phyloP scores from a whole-genome alignment of 2,797 vertebrate genomes.

The Hydrolagus colliei region DNA sequence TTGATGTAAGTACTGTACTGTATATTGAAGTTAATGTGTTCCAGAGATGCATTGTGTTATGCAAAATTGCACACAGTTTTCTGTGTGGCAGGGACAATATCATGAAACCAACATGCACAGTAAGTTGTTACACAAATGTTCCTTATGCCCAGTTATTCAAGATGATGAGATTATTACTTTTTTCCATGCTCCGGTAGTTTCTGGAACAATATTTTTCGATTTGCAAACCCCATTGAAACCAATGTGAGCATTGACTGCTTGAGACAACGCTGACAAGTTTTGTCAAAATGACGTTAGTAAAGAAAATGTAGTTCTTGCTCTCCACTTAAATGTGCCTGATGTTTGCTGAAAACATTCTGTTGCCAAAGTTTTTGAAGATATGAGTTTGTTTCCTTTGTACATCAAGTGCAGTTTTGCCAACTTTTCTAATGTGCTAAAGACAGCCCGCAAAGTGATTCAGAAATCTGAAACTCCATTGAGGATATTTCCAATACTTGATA shows the following conservation, averaged over 20 bases:
- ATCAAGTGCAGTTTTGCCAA: background rate
- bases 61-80: background rate
- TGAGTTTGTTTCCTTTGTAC: background rate
- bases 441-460: background rate
- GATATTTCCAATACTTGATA: background rate
- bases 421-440: constrained; percentile 2
- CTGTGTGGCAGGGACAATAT: background rate
- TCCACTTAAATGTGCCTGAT: constrained; percentile 6
- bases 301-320: background rate
- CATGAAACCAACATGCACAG: background rate
- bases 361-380: background rate
- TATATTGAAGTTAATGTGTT: too few relatives aligned
- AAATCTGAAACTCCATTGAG: background rate
- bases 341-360: background rate
- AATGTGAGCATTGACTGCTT: background rate
- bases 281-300: background rate
- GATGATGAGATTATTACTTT: background rate
- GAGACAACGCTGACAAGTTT: background rate
- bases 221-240: background rate
- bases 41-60: too few relatives aligned
- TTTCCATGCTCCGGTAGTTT: background rate
- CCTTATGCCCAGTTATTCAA: background rate
- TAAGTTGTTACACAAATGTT: background rate
- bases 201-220: background rate
- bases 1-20: too few relatives aligned